Percentiles rank a stretch among this genome's conserved stretches.
Evolutionary conservation across 2,113 vertebrate genomes (phyloP).

Genomic region (Oreocharis arfaki): DNA sequence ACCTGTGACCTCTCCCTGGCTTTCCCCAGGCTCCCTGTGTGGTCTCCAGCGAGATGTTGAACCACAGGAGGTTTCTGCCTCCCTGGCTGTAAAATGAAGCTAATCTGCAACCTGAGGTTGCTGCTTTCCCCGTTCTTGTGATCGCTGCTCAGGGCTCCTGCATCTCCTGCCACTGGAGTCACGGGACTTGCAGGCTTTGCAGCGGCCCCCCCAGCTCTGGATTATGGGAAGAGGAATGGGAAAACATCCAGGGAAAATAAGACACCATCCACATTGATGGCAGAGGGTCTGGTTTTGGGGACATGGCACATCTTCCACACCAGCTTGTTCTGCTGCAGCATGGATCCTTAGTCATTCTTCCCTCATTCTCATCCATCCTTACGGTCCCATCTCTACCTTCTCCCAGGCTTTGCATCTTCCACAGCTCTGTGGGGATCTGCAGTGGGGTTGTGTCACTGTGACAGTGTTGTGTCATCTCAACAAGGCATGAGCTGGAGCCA

Average conservation of each 20-base stretch:
- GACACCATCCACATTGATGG: rapidly evolving
- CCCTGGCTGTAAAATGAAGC: constrained; percentile 2
- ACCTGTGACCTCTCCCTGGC: constrained; percentile 25
- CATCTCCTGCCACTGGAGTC: not conserved
- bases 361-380: not conserved
- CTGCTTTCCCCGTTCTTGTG: constrained; percentile 34
- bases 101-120: constrained; percentile 56
- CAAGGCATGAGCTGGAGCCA: not conserved
- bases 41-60: constrained; percentile 15
- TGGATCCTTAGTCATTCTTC: not conserved
- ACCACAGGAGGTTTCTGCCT: constrained; percentile 15
- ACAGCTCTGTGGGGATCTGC: not conserved
- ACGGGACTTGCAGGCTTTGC: not conserved
- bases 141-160: not conserved
- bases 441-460: not conserved
- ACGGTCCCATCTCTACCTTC: not conserved
- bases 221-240: not conserved
- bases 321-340: not conserved
- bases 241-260: not conserved
- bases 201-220: not conserved
- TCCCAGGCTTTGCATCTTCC: not conserved
- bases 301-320: rapidly evolving
- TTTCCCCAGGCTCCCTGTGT: constrained; percentile 45
- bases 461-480: rapidly evolving
- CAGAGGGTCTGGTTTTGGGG: not conserved